phyloP scores from a whole-genome alignment of 2,888 invertebrate species.

The Hylaea fasciaria region DNA sequence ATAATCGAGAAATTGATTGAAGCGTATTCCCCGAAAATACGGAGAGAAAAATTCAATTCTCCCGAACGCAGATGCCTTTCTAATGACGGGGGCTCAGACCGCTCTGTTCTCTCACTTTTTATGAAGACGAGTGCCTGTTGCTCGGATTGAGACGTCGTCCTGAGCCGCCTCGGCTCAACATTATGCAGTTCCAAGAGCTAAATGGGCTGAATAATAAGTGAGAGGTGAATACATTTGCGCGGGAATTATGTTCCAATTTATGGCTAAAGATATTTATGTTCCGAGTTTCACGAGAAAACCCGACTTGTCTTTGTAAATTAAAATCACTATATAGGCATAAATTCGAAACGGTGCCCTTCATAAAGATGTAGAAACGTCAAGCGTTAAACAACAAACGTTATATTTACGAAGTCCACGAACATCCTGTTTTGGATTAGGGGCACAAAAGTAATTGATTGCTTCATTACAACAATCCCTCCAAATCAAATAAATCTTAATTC shows the following conservation, averaged over 20 bases:
- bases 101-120: constrained; percentile 53
- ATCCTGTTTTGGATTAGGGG: constrained; percentile 25
- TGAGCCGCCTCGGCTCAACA: constrained; percentile 27
- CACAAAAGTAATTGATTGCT: constrained; percentile 39
- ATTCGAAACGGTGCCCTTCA: not conserved
- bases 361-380: constrained; percentile 18
- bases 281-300: not conserved
- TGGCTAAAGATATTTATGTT: constrained; percentile 1
- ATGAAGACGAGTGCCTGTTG: constrained; percentile 57
- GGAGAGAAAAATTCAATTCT: constrained; percentile 67
- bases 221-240: constrained; percentile 27
- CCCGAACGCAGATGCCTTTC: constrained; percentile 66
- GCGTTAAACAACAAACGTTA: constrained; percentile 19
- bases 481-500: constrained; percentile 46
- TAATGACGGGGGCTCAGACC: constrained; percentile 60
- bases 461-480: constrained; percentile 42
- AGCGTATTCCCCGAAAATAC: constrained; percentile 71
- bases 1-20: constrained; percentile 83
- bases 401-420: constrained; percentile 19
- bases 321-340: not conserved
- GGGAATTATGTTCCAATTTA: constrained; percentile 33
- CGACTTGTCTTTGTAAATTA: not conserved
- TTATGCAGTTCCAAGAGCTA: constrained; percentile 36
- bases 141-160: constrained; percentile 35
- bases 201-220: constrained; percentile 41